Evolutionary conservation across 2,797 vertebrate genomes (phyloP).

Genomic region (Lates japonicus): DNA sequence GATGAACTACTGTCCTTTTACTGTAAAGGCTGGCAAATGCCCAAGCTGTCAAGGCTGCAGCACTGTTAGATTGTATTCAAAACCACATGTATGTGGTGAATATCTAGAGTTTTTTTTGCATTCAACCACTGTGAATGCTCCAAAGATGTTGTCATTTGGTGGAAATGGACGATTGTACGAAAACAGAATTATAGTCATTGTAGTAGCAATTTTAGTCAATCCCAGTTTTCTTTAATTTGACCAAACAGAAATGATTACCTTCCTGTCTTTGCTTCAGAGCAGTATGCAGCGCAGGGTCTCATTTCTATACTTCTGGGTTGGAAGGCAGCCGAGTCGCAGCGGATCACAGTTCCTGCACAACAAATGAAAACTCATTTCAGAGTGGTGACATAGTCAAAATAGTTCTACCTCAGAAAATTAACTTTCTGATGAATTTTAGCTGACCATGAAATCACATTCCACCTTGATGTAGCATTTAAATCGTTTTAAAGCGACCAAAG

Average conservation of each 20-base stretch:
- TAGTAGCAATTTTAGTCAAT: background rate
- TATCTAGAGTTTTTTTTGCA: background rate
- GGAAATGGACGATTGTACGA: background rate
- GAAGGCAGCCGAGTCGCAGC: background rate
- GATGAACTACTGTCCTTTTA: slow-evolving; percentile 13
- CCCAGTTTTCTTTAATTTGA: background rate
- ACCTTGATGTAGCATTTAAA: slow-evolving; percentile 66
- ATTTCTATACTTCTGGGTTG: background rate
- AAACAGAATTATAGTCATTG: too few species aligned
- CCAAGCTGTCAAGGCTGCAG: background rate
- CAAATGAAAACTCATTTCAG: slow-evolving; percentile 51
- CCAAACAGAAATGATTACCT: slow-evolving; percentile 17
- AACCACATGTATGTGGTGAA: background rate
- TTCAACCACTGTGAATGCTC: slow-evolving; percentile 2
- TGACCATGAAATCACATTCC: slow-evolving; percentile 62
- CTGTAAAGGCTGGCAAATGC: slow-evolving; percentile 1
- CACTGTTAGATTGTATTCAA: background rate
- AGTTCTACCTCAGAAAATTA: slow-evolving; percentile 53
- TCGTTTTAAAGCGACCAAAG: slow-evolving; percentile 51
- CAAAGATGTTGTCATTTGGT: background rate
- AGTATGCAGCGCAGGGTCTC: background rate
- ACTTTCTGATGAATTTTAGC: slow-evolving; percentile 64
- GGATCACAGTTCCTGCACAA: slow-evolving; percentile 23
- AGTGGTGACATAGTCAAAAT: slow-evolving; percentile 47
- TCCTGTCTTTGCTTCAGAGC: slow-evolving; percentile 4